Evolutionary conservation across 2,888 invertebrate species (phyloP).

Genomic region (Erpobdella octoculata): DNA sequence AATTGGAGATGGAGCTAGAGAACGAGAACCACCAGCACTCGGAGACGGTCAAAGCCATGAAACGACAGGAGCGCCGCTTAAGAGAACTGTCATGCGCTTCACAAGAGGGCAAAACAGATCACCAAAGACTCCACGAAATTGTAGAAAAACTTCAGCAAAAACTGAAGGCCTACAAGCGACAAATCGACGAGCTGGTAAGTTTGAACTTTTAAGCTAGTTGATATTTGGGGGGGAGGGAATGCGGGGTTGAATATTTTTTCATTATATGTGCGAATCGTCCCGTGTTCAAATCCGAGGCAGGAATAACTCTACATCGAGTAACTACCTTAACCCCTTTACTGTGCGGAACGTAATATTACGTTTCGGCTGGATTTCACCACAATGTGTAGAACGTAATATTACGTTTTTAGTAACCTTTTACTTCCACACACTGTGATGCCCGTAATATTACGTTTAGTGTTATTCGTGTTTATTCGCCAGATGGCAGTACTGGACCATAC

Average conservation of each 20-base stretch:
- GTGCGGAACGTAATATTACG: no score
- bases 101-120: slow-evolving; percentile 99
- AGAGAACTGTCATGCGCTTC: slow-evolving; percentile 61
- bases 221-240: not conserved
- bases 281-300: no score
- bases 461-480: no score
- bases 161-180: slow-evolving; percentile 99
- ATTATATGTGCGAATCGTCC: no score
- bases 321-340: no score
- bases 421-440: no score
- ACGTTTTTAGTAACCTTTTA: no score
- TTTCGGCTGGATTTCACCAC: no score
- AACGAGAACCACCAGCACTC: slow-evolving; percentile 97
- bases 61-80: slow-evolving; percentile 88
- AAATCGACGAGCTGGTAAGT: slow-evolving; percentile 88
- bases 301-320: no score
- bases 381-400: no score
- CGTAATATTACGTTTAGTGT: no score
- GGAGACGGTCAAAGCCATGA: slow-evolving; percentile 94
- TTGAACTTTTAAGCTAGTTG: not conserved
- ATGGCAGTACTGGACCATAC: no score
- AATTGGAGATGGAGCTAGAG: slow-evolving; percentile 72
- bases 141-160: slow-evolving; percentile 95
- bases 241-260: not conserved
- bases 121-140: slow-evolving; percentile 97